A percentile compares a stretch with the other conserved stretches of the same genome.
Evolutionary conservation across 2,113 vertebrate species (phyloP).

Genomic region (Bambusicola thoracicus): DNA sequence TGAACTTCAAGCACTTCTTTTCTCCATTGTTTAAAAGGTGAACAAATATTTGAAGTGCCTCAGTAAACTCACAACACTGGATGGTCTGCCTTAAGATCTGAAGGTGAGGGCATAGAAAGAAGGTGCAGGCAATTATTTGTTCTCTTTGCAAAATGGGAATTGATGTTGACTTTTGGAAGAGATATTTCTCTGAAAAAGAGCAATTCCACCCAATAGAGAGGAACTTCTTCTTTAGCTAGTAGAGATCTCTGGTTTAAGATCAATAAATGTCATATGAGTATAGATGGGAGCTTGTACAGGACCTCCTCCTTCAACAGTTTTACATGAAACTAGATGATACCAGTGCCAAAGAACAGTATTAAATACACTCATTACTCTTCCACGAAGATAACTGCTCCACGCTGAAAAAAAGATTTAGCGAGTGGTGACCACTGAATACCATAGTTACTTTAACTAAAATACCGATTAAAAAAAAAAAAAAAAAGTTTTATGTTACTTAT

Average conservation of each 20-base stretch:
- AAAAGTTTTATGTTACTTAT: not conserved
- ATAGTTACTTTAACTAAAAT: not conserved
- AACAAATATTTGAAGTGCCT: not conserved
- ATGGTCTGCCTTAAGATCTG: not conserved
- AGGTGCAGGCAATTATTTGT: not conserved
- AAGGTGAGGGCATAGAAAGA: not conserved
- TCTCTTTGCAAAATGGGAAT: not conserved
- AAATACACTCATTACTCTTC: not conserved
- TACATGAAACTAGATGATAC: not conserved
- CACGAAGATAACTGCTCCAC: fast-evolving
- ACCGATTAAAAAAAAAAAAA: not conserved
- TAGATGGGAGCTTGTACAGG: not conserved
- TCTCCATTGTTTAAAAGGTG: not conserved
- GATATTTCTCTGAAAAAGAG: not conserved
- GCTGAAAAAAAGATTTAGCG: not conserved
- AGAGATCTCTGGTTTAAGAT: not conserved
- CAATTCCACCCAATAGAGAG: not conserved
- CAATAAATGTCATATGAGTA: not conserved
- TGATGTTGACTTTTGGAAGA: not conserved
- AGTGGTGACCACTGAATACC: not conserved
- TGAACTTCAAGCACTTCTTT: fast-evolving
- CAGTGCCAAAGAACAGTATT: not conserved
- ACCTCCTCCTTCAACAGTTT: not conserved
- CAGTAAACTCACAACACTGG: not conserved
- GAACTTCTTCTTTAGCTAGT: not conserved